A percentile compares a stretch with the other conserved stretches of the same genome.
phyloP scores from a whole-genome alignment of 2,888 invertebrate species.

The Chymomyza fuscimana region DNA sequence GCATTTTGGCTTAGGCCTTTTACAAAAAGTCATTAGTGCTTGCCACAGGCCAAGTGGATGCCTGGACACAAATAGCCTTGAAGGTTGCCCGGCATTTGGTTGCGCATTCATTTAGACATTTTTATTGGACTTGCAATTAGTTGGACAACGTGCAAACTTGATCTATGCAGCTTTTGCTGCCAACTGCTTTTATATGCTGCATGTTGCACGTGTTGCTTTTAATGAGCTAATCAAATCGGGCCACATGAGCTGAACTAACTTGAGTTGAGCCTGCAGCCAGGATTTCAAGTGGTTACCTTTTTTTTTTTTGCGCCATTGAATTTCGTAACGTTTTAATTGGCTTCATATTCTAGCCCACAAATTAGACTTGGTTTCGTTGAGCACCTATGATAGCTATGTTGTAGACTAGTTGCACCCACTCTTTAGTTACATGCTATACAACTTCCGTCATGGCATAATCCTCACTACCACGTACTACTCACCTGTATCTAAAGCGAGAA shows the following conservation, averaged over 20 bases:
- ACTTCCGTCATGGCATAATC: not conserved
- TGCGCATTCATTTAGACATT: conserved; percentile 65
- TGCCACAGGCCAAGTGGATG: conserved; percentile 10
- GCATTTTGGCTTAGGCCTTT: conserved; percentile 57
- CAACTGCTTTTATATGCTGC: conserved; percentile 12
- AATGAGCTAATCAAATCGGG: conserved; percentile 65
- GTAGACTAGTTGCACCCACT: conserved; percentile 11
- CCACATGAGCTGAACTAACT: conserved; percentile 47
- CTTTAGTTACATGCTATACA: not conserved
- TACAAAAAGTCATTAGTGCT: conserved; percentile 71
- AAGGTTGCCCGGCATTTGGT: conserved; percentile 21
- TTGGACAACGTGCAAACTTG: conserved; percentile 66
- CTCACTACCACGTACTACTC: conserved; percentile 53
- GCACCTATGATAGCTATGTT: not conserved
- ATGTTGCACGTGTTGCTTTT: conserved; percentile 43
- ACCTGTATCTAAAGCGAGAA: conserved; percentile 90
- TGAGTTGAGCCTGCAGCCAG: conserved; percentile 30
- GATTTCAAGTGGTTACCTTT: conserved; percentile 50
- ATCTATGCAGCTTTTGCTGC: conserved; percentile 49
- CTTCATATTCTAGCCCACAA: conserved; percentile 55
- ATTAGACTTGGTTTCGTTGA: conserved; percentile 19
- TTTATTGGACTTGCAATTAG: conserved; percentile 76
- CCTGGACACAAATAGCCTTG: not conserved
- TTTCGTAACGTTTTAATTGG: conserved; percentile 65
- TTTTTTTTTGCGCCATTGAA: conserved; percentile 29